Evolutionary conservation across 2,888 invertebrate genomes (phyloP), one percentile per base, ranked within the genome.

Genomic region (Hyppa rectilinea): DNA sequence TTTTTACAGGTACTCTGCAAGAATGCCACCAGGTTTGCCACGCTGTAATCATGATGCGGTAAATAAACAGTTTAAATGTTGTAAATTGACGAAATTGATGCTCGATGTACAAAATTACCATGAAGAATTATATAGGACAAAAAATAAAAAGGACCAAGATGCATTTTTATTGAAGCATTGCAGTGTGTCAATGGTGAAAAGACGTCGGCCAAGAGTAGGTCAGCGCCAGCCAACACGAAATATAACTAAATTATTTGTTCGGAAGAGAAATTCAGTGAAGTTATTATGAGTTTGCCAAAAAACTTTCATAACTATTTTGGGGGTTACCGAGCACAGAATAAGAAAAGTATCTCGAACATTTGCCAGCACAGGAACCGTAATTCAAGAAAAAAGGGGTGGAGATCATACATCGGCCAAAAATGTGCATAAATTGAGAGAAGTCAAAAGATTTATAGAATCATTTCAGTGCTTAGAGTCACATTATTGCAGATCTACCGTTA

Each of bases 391-490:
- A 50, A 71, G 78, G 59, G 80, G 82, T 68, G 80, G 77, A 12
- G 80, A 82, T 66, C 78, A 75, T 66, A 79, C 71, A 29, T 78
- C 78, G 12, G 50, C 56, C 17, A 79, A 76, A 75, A 77, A 82
- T 78, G 17, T 60, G 4, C 53, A 68, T 40, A 80, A 81, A 65
- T 40, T 70, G 1, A 72, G 64, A 70, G 81, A 68, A 74, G 50
- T 62, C 26, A 72, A 69, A 34, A 49, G 20, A 43, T 60, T 53
- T 55, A 65, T 65, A 52, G 60, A 71, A 47, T 66, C 62, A 49
- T 81, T 83, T 73, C 50, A 79, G 58, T 81, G 79, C 45, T 50
- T 81, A 12, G 78, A 83, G 47, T 80, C 78, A 53, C 83, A 80
- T 68, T 80, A 81, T 52, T 81, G 81, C 63, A 50, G 81, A 56